Conservation (phyloP, 2,888 invertebrate species). For the Ptychoptera albimana region DNA sequence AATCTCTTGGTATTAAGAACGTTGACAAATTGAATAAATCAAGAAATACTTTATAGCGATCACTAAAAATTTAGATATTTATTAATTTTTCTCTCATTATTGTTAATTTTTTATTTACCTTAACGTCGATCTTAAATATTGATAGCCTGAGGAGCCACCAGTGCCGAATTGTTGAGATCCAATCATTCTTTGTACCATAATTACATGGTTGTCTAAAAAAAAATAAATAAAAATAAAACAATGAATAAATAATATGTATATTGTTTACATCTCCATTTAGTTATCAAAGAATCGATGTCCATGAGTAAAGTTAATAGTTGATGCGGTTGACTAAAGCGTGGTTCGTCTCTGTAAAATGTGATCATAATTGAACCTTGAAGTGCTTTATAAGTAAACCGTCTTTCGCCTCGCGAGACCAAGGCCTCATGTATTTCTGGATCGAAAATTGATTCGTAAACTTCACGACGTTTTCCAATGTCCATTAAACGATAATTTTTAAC, state of each 20-base stretch:
- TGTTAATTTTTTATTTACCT: conserved; percentile 41
- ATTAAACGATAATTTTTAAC: conserved; percentile 48
- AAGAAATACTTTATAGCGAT: conserved; percentile 95
- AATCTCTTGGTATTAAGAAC: conserved; percentile 79
- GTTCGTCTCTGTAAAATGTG: conserved; percentile 91
- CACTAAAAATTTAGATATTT: conserved; percentile 38
- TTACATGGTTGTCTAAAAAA: conserved; percentile 83
- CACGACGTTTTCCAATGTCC: conserved; percentile 62
- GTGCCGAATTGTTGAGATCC: conserved; percentile 93
- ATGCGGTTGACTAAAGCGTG: conserved; percentile 94
- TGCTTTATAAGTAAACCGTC: conserved; percentile 72
- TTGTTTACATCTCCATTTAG: conserved; percentile 93
- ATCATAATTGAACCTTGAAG: conserved; percentile 97
- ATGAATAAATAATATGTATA: not conserved
- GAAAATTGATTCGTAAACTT: conserved; percentile 82
- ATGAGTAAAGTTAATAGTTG: conserved; percentile 85
- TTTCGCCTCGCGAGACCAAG: conserved; percentile 57
- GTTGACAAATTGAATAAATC: conserved; percentile 96
- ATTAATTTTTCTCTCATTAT: conserved; percentile 4
- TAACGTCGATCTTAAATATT: conserved; percentile 89
- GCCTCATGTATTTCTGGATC: conserved; percentile 71
- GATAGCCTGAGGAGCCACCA: conserved; percentile 96
- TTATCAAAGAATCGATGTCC: conserved; percentile 96
- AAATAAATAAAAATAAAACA: not conserved
- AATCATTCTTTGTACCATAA: conserved; percentile 98